Base-by-base conservation (phyloP, 2,888 invertebrate species). In the Schizaphis graminum region DNA sequence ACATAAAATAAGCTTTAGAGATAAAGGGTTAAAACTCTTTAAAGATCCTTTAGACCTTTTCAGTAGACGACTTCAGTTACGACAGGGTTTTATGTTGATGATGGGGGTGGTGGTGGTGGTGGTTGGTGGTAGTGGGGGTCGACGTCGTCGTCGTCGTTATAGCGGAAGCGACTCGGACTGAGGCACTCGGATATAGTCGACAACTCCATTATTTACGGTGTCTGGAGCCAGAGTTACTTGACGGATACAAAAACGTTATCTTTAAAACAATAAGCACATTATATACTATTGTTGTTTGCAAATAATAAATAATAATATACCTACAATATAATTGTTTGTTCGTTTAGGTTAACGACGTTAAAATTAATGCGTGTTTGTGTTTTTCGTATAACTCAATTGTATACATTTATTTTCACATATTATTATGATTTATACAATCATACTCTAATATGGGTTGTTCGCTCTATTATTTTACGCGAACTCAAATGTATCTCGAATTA, bases 11-110 rank as follows among this genome's bases (percentile, higher is more conserved):
- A 77, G 35, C 77, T 13, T n/a, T 49, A 35, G 24, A 49, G 90
- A 91, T 77, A 91, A 91, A 77, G 67, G 77, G 21, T 90, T n/a
- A 90, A 77, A 77, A 47, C 49, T 56, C n/a, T 57, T 56, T 35
- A 56, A 77, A 77, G 49, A 28, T 90, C 35, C 35, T 35, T 49
- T 35, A 77, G 90, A 24, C 24, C 26, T 49, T 35, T 77, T 13
- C 26, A 56, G 24, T 35, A 35, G n/a, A 88, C 88, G 49, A 47
- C 61, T 90, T n/a, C 47, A 24, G 21, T 67, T 44, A 10, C 16
- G 47, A 4, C 8, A n/a, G 44, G 28, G 5, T 56, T 41, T 89
- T 89, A 44, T 28, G 28, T 26, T 49, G 44, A 44, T 44, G 44
- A 35, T 13, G 35, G 28, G 3, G 28, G 44, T 3, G 47, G 44